Base-by-base conservation (phyloP, 2,797 vertebrate species). In the Tachyglossus aculeatus region DNA sequence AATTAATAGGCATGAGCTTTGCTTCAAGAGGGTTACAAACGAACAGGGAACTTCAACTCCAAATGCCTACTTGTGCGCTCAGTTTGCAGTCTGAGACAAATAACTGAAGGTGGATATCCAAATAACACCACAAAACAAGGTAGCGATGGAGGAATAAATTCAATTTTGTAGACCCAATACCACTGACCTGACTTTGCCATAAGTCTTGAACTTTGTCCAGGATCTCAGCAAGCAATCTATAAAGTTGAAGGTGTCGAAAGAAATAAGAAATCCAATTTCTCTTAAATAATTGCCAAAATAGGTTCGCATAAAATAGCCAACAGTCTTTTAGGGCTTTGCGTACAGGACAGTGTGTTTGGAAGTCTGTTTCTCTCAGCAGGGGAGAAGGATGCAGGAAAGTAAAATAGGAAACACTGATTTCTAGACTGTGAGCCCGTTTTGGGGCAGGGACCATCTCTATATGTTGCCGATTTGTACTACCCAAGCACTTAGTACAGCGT, bases 301-400 rank as follows among this genome's bases (percentile, higher is more conserved):
- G 15, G 9, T 16, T 51, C 33, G n/a, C n/a, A 24, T 16, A 3
- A 15, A 7, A 3, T 7, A 1, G 22, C 3, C 4, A 1, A 1
- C 5, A 1, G 5, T 9, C 21, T 16, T n/a, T 39, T 24, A 25
- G 9, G 16, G 9, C 29, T 75, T 59, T 29, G 25, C 15, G 27
- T 27, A 50, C n/a, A 62, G 48, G 11, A 41, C 5, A 50, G 38
- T 33, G 2, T 21, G n/a, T n/a, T n/a, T n/a, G n/a, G n/a, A n/a
- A n/a, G n/a, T n/a, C 51, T 58, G 21, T 58, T 51, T 77, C 10
- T 54, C 34, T 66, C 71, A 65, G 38, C 47, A n/a, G n/a, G 14
- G 6, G 56, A 43, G 62, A n/a, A 25, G 39, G 55, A 66, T 63
- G 22, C n/a, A 67, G 50, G 62, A 34, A 59, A 47, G 24, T 47